These are phyloP conservation scores for Hylomyscus alleni DNA, from an alignment of 2,797 vertebrate species.

Conservation along the genomic window DNA sequence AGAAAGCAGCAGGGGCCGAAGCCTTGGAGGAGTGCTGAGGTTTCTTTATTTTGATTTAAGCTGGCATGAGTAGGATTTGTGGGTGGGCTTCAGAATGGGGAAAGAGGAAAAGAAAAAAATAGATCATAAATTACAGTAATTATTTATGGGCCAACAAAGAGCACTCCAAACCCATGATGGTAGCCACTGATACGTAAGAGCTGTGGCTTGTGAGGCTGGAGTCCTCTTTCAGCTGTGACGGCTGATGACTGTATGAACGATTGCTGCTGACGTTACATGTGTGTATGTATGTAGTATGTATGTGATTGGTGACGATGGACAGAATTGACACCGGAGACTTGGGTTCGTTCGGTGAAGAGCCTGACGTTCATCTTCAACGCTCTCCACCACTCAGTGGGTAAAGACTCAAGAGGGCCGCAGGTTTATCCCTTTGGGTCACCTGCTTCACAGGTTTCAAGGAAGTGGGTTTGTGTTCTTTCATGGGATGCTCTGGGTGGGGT, in stretches of 20 bases:
- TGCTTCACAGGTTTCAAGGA: constrained; percentile 23
- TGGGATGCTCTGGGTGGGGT: not conserved
- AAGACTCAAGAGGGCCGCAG: constrained; percentile 31
- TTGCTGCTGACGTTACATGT: not conserved
- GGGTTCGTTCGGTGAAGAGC: constrained; percentile 86
- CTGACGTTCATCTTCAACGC: constrained; percentile 71
- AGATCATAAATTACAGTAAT: constrained; percentile 85
- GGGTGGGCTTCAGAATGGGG: constrained; percentile 75
- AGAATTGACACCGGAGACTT: constrained; percentile 82
- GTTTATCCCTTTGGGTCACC: not conserved
- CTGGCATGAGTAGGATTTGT: constrained; percentile 83
- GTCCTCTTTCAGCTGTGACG: constrained; percentile 73
- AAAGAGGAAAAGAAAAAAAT: constrained; percentile 65
- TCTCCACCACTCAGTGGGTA: constrained; percentile 60
- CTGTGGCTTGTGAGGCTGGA: constrained; percentile 79
- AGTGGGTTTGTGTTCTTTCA: not conserved
- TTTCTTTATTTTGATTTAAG: constrained; percentile 88
- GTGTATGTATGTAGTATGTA: not conserved
- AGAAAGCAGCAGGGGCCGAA: not conserved
- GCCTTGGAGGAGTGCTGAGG: constrained; percentile 57
- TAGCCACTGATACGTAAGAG: constrained; percentile 82
- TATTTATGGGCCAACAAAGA: constrained; percentile 83
- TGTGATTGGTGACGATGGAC: constrained; percentile 78
- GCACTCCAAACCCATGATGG: constrained; percentile 60
- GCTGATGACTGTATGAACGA: constrained; percentile 51